Conservation (phyloP, 2,888 invertebrate genomes). For the Yponomeuta cagnagella region DNA sequence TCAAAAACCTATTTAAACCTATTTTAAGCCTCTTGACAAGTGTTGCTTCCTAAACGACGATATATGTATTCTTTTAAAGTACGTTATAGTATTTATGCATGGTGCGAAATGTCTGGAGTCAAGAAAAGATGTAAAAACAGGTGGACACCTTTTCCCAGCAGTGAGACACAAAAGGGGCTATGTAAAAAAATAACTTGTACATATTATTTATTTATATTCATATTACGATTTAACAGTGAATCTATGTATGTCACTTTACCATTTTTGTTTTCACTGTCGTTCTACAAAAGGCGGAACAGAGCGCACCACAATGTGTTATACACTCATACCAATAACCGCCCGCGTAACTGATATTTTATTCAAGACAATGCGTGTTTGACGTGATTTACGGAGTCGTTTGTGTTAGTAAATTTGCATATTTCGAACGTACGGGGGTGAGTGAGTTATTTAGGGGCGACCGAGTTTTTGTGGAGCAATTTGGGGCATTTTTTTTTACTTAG, state of each 20-base stretch:
- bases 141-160: too few relatives aligned
- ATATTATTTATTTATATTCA: too few relatives aligned
- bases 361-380: background rate
- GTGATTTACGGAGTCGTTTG: background rate
- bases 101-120: too few relatives aligned
- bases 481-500: background rate
- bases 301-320: background rate
- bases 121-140: too few relatives aligned
- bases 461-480: background rate
- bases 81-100: too few relatives aligned
- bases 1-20: too few relatives aligned
- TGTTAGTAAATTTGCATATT: background rate
- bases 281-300: background rate
- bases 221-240: too few relatives aligned
- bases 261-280: background rate
- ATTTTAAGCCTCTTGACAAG: too few relatives aligned
- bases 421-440: background rate
- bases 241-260: background rate
- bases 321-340: background rate
- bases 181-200: too few relatives aligned
- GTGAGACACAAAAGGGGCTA: too few relatives aligned
- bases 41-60: too few relatives aligned
- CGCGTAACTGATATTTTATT: constrained; percentile 3
- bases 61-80: too few relatives aligned
- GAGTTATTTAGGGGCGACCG: background rate